A percentile compares a stretch with the other conserved stretches of the same genome.
These are phyloP conservation scores for Caenorhabditis angaria DNA, from an alignment of 2,888 invertebrate species.

Conservation along the genomic window DNA sequence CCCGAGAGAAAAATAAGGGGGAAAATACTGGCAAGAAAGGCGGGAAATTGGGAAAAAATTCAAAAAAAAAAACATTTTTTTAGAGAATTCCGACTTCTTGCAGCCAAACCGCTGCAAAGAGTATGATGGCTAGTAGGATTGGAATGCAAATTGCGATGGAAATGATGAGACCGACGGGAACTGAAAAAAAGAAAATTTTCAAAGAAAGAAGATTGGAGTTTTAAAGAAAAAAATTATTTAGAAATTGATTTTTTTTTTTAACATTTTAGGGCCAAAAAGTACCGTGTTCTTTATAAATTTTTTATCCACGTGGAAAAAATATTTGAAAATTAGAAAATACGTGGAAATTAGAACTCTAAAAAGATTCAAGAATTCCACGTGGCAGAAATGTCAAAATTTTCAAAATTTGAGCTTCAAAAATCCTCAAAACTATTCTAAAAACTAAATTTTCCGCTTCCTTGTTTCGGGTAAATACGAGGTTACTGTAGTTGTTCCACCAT, in stretches of 20 bases:
- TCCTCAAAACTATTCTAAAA: neutral
- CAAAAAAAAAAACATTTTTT: neutral
- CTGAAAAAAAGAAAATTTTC: slow-evolving; percentile 41
- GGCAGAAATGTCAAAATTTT: too few species aligned
- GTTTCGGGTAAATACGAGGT: slow-evolving; percentile 41
- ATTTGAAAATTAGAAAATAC: too few species aligned
- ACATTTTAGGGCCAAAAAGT: neutral
- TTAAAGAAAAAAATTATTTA: too few species aligned
- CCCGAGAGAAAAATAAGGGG: slow-evolving; percentile 13
- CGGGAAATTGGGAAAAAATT: neutral
- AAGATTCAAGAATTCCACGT: too few species aligned
- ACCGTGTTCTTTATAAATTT: neutral
- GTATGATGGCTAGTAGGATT: slow-evolving; percentile 59
- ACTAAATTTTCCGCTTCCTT: slow-evolving; percentile 38
- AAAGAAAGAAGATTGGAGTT: neutral
- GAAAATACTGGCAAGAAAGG: neutral
- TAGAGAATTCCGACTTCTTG: slow-evolving; percentile 63
- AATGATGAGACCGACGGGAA: slow-evolving; percentile 60
- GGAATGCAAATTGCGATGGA: slow-evolving; percentile 61
- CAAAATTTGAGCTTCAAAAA: too few species aligned
- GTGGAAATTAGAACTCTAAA: too few species aligned
- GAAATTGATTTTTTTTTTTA: neutral
- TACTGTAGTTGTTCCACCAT: slow-evolving; percentile 20
- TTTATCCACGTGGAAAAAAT: too few species aligned
- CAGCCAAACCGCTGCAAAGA: slow-evolving; percentile 68